Evolutionary conservation across 2,113 vertebrate species (phyloP).

Genomic region (Ctenomys sociabilis): DNA sequence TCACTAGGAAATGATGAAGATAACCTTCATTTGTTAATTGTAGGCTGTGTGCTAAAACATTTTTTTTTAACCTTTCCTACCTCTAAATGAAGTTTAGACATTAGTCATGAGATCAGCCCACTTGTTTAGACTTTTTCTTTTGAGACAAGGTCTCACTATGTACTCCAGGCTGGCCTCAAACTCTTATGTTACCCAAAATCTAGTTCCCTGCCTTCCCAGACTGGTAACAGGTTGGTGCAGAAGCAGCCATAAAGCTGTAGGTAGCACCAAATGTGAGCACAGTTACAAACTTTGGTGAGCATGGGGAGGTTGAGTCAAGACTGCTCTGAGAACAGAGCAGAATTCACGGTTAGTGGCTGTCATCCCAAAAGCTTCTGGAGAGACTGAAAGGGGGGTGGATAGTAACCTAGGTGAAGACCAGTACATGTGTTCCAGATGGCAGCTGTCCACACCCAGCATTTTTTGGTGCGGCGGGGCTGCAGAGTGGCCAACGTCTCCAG

Average conservation of each 20-base stretch:
- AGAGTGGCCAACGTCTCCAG: not conserved
- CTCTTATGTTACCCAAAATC: no score
- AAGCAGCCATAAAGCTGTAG: not conserved
- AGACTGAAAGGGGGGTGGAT: not conserved
- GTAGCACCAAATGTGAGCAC: rapidly evolving
- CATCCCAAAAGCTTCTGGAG: not conserved
- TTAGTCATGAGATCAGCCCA: not conserved
- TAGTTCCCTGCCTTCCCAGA: not conserved
- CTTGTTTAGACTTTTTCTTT: not conserved
- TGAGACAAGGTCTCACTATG: not conserved
- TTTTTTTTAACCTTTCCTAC: conserved; percentile 8
- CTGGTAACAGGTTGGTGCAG: not conserved
- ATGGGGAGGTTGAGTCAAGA: rapidly evolving
- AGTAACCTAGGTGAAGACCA: not conserved
- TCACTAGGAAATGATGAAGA: not conserved
- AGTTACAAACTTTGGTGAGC: not conserved
- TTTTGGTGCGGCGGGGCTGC: rapidly evolving
- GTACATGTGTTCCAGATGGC: not conserved
- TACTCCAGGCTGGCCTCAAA: not conserved
- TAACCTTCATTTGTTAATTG: not conserved
- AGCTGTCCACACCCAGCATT: not conserved
- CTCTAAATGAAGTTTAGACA: conserved; percentile 6
- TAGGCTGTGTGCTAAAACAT: conserved; percentile 2
- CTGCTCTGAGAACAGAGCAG: not conserved
- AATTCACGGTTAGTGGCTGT: not conserved